phyloP scores from a whole-genome alignment of 2,888 invertebrate genomes.

The Trachelus stipa region DNA sequence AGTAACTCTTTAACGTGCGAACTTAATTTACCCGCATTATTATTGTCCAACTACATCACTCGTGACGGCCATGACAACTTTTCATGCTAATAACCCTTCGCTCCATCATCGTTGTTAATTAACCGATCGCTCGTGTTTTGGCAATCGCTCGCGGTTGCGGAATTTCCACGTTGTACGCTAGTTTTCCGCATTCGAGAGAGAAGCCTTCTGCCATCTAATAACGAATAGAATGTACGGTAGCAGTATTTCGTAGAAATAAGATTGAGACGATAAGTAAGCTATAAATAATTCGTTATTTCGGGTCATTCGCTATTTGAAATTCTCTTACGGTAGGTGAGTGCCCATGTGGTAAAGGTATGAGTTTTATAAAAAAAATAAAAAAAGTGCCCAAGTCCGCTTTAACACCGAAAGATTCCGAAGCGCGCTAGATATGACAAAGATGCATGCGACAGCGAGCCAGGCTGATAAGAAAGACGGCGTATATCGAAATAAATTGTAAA shows the following conservation, averaged over 20 bases:
- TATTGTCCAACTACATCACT: not conserved
- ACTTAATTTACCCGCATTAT: not conserved
- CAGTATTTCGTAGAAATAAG: not conserved
- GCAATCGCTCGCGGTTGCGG: not conserved
- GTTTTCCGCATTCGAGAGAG: not conserved
- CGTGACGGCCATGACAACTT: not conserved
- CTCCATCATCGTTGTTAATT: not conserved
- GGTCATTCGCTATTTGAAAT: not conserved
- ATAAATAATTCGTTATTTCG: not conserved
- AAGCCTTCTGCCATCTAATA: not conserved
- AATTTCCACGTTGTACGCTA: not conserved
- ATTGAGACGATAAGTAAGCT: not conserved
- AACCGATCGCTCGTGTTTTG: not conserved
- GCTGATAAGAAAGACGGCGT: slow-evolving; percentile 22
- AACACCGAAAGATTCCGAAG: not conserved
- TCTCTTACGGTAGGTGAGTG: not conserved
- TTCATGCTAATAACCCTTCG: not conserved
- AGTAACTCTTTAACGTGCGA: not conserved
- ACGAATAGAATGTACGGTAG: not conserved
- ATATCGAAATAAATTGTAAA: slow-evolving; percentile 39
- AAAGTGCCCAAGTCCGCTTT: no score
- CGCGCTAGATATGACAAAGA: not conserved
- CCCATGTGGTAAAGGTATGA: not conserved
- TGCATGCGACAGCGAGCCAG: slow-evolving; percentile 20
- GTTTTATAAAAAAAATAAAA: no score